These are phyloP conservation scores for Troides helena DNA, from an alignment of 2,888 invertebrate genomes.

Conservation along the genomic window DNA sequence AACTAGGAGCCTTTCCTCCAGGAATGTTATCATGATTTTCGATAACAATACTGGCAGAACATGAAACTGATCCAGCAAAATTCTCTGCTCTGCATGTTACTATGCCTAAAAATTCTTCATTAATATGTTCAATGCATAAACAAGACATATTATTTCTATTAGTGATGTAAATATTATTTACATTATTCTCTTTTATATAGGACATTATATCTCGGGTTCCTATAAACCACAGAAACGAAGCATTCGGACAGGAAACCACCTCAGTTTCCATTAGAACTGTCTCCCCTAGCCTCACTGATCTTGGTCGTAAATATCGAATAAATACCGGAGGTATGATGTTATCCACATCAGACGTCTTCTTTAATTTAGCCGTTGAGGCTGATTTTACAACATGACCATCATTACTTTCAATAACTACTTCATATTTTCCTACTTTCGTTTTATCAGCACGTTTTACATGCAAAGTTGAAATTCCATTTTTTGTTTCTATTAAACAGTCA, in stretches of 20 bases:
- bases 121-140: constrained; percentile 86
- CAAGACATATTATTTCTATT: constrained; percentile 88
- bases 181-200: constrained; percentile 77
- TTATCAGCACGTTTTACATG: constrained; percentile 84
- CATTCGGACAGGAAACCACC: constrained; percentile 88
- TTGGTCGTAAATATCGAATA: constrained; percentile 85
- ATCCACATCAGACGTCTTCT: constrained; percentile 80
- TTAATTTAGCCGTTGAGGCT: constrained; percentile 90
- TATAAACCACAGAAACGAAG: constrained; percentile 93
- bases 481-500: constrained; percentile 80
- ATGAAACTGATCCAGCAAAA: constrained; percentile 92
- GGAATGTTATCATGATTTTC: constrained; percentile 72
- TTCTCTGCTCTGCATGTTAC: constrained; percentile 95
- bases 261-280: constrained; percentile 88
- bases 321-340: constrained; percentile 86
- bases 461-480: constrained; percentile 83
- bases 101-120: constrained; percentile 84
- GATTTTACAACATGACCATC: constrained; percentile 88
- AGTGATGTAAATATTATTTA: constrained; percentile 86
- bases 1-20: constrained; percentile 82
- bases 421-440: constrained; percentile 92
- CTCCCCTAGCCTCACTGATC: constrained; percentile 85
- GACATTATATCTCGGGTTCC: constrained; percentile 85
- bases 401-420: constrained; percentile 87
- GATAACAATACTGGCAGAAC: constrained; percentile 85